Conservation (phyloP, 2,797 vertebrate species). For the Okamejei kenojei region DNA sequence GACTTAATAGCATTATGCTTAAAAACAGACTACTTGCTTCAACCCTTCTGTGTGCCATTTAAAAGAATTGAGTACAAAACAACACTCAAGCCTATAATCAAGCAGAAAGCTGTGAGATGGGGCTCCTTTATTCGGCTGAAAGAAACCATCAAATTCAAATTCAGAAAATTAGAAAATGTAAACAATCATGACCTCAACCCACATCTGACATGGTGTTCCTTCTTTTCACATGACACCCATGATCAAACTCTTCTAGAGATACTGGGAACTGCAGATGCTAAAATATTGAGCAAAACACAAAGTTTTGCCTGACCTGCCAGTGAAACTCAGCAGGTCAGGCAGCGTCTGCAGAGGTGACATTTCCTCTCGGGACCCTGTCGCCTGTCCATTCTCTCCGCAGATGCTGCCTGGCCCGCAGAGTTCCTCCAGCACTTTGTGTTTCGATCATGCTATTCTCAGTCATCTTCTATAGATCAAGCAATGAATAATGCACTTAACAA, state of each 20-base stretch:
- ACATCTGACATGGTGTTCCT: neutral
- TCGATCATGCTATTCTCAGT: neutral
- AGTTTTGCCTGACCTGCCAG: too few relatives aligned
- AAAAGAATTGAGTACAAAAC: neutral
- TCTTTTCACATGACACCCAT: neutral
- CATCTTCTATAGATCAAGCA: neutral
- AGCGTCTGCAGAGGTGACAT: too few relatives aligned
- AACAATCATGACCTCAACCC: neutral
- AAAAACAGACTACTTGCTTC: neutral
- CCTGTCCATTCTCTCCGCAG: too few relatives aligned
- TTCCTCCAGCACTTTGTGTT: too few relatives aligned
- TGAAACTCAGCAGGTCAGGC: too few relatives aligned
- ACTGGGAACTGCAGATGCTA: too few relatives aligned
- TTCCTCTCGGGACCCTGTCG: too few relatives aligned
- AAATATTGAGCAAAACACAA: too few relatives aligned
- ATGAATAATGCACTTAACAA: neutral
- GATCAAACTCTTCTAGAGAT: neutral
- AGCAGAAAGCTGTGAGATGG: neutral
- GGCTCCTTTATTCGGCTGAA: neutral
- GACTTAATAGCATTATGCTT: neutral
- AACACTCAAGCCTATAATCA: neutral
- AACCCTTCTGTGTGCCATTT: neutral
- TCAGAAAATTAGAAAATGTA: neutral
- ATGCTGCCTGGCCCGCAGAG: too few relatives aligned
- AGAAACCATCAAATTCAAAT: neutral